Conservation (phyloP, 2,797 vertebrate species). For the Centropyge bicolor region DNA sequence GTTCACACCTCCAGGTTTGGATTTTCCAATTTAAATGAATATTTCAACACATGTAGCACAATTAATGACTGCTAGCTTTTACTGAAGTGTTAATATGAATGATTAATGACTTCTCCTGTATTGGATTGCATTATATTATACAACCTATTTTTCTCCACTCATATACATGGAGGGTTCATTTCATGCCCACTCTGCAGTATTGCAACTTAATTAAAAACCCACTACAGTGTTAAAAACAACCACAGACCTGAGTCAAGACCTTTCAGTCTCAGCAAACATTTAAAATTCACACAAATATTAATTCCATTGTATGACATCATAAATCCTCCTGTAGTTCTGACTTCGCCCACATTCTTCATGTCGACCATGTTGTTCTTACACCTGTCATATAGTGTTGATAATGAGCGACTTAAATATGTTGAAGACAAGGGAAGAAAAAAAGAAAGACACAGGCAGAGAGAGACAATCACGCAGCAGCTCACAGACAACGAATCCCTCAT, state of each 20-base stretch:
- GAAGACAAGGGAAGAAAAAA: conserved; percentile 10
- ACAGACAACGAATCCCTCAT: conserved; percentile 55
- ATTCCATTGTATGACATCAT: background rate
- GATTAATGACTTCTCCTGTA: background rate
- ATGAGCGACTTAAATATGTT: background rate
- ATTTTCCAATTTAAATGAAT: background rate
- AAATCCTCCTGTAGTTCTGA: background rate
- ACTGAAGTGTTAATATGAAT: background rate
- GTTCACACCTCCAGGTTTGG: background rate
- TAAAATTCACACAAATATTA: background rate
- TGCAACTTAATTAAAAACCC: background rate
- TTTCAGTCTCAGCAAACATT: background rate
- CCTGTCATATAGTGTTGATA: background rate
- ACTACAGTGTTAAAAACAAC: background rate
- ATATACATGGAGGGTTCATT: background rate
- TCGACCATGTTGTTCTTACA: background rate
- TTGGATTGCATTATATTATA: background rate
- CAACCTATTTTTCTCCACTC: background rate
- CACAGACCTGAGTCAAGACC: background rate
- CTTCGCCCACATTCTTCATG: background rate
- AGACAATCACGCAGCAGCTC: conserved; percentile 18
- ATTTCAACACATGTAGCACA: background rate
- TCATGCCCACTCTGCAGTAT: background rate
- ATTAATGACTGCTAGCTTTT: background rate
- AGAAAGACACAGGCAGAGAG: background rate